Percentiles rank a stretch among this genome's conserved stretches.
Evolutionary conservation across 2,797 vertebrate genomes (phyloP).

Genomic region (Syngnathus acus): DNA sequence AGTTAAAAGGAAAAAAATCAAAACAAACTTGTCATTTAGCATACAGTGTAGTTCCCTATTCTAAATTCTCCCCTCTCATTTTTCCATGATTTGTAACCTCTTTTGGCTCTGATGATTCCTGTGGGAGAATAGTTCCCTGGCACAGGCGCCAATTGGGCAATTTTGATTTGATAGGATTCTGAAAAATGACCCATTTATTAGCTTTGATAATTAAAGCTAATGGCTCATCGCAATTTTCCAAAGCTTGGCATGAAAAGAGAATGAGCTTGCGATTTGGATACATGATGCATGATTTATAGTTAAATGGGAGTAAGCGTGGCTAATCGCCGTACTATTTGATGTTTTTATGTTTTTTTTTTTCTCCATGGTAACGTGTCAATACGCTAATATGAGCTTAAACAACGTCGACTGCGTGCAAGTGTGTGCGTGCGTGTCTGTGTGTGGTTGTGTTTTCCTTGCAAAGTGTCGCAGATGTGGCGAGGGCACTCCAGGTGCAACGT

Average conservation of each 20-base stretch:
- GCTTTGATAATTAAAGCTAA: constrained; percentile 63
- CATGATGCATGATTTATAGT: constrained; percentile 36
- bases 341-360: not conserved
- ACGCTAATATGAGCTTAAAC: not conserved
- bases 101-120: constrained; percentile 58
- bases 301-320: constrained; percentile 27
- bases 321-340: constrained; percentile 12
- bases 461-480: constrained; percentile 44
- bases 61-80: constrained; percentile 67
- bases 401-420: constrained; percentile 1
- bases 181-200: constrained; percentile 59
- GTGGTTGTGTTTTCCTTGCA: constrained; percentile 16
- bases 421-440: not conserved
- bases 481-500: constrained; percentile 56
- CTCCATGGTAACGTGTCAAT: constrained; percentile 1
- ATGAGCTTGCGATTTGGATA: constrained; percentile 41
- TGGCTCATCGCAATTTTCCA: constrained; percentile 54
- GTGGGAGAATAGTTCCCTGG: constrained; percentile 58
- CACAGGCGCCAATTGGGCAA: constrained; percentile 49
- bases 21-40: constrained; percentile 64
- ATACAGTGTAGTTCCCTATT: constrained; percentile 52
- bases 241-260: constrained; percentile 43
- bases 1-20: constrained; percentile 8
- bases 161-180: constrained; percentile 62
- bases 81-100: constrained; percentile 68